Evolutionary conservation across 2,113 vertebrate species (phyloP).

Genomic region (Oreochromis aureus): DNA sequence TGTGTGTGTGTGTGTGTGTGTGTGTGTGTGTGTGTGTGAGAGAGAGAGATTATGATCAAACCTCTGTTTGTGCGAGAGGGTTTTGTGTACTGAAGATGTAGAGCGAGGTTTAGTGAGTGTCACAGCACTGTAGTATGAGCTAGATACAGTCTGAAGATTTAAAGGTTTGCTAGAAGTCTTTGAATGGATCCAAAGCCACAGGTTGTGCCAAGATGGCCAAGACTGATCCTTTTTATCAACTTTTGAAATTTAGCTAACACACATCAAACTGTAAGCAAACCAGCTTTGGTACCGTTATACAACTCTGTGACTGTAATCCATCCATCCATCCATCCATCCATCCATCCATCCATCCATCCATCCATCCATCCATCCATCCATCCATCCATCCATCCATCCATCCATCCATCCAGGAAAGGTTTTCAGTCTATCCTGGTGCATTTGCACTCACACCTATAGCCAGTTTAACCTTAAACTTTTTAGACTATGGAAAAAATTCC

Average conservation of each 20-base stretch:
- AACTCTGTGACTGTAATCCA: not conserved
- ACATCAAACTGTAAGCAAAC: not conserved
- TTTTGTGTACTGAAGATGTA: conserved; percentile 51
- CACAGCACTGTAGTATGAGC: not conserved
- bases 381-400: not conserved
- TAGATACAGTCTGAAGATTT: not conserved
- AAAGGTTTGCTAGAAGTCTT: not conserved
- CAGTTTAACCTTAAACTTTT: not conserved
- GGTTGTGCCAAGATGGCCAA: not conserved
- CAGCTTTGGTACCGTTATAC: not conserved
- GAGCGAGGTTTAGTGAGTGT: conserved; percentile 12
- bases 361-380: not conserved
- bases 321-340: not conserved
- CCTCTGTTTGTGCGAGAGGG: conserved; percentile 48
- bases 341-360: not conserved
- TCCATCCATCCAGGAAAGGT: not conserved
- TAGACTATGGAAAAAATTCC: not conserved
- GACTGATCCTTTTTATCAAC: not conserved
- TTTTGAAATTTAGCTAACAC: not conserved
- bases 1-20: conserved; percentile 8
- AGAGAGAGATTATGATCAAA: conserved; percentile 61
- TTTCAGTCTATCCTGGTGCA: not conserved
- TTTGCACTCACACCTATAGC: not conserved
- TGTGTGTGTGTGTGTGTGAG: not conserved
- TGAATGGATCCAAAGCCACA: not conserved